Evolutionary conservation across 2,113 vertebrate species (phyloP).

Genomic region (Butorides virescens): DNA sequence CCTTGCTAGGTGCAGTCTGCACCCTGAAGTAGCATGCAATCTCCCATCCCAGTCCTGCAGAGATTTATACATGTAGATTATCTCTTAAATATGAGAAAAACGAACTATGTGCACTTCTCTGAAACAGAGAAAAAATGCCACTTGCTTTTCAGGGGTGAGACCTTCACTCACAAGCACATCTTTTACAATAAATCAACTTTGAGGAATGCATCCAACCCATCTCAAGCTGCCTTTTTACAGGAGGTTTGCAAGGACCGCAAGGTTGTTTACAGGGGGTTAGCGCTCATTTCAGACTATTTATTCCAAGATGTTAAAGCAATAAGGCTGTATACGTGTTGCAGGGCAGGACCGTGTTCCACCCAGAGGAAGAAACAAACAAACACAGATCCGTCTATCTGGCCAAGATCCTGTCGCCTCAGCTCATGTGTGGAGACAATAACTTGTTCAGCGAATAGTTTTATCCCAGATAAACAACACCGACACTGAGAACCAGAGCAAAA

Average conservation of each 20-base stretch:
- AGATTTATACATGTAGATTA: neutral
- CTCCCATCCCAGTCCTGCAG: neutral
- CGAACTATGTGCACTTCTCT: neutral
- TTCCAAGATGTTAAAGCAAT: constrained; percentile 2
- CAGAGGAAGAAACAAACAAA: constrained; percentile 30
- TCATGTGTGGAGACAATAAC: neutral
- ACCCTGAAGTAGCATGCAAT: neutral
- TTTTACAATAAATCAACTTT: neutral
- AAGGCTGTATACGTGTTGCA: neutral
- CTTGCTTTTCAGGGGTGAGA: neutral
- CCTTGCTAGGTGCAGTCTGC: neutral
- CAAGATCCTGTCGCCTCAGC: neutral
- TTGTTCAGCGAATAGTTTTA: neutral
- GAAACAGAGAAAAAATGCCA: neutral
- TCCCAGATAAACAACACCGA: neutral
- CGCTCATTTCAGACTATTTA: neutral
- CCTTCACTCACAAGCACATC: neutral
- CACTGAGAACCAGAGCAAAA: neutral
- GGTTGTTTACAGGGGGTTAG: neutral
- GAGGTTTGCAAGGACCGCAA: neutral
- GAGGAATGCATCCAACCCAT: neutral
- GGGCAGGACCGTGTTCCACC: neutral
- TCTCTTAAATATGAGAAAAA: neutral
- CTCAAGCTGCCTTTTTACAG: neutral
- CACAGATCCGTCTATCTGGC: neutral